Base-by-base conservation (phyloP, 2,888 invertebrate genomes). In the Phrixothrix hirtus region DNA sequence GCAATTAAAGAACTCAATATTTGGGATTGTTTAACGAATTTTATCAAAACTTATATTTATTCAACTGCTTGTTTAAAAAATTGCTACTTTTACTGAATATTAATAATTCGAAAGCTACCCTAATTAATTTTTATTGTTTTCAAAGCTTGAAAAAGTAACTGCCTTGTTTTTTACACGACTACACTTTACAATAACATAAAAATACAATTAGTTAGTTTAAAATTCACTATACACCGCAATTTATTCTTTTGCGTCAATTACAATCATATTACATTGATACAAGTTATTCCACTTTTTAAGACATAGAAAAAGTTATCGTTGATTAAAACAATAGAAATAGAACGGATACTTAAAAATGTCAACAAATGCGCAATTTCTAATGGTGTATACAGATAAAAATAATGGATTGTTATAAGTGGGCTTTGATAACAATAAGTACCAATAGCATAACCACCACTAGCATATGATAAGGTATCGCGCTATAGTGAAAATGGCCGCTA, bases 401-500 rank as follows among this genome's bases (percentile, higher is more conserved):
- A 46, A 36, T 49, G 52, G 49, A 44, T 45, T 49, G 45, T 37
- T 45, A 46, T 49, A 43, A 53, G 51, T 47, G 51, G 52, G 46
- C 30, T 38, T 30, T 35, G 59, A 59, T 59, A 57, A 55, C 43
- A 43, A 45, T 43, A 41, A 37, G 43, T 55, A 47, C 60, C 57
- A 59, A 60, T 57, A 50, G 49, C 42, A 32, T 41, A 30, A 32
- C 54, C 46, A 56, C 62, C 61, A 59, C 59, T 59, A 56, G 56
- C 52, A 43, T 51, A 53, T 43, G 61, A 62, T 62, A 62, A 59
- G 58, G 62, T 62, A 62, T 61, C 62, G 59, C 51, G 57, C 56
- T 62, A 64, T 60, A 59, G 62, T 61, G 67, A 70, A 70, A 69
- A 72, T 71, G 71, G 72, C 71, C 68, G 70, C 66, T 64, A 59